Evolutionary conservation across 2,888 invertebrate species (phyloP).

Genomic region (Petrophora chlorosata): DNA sequence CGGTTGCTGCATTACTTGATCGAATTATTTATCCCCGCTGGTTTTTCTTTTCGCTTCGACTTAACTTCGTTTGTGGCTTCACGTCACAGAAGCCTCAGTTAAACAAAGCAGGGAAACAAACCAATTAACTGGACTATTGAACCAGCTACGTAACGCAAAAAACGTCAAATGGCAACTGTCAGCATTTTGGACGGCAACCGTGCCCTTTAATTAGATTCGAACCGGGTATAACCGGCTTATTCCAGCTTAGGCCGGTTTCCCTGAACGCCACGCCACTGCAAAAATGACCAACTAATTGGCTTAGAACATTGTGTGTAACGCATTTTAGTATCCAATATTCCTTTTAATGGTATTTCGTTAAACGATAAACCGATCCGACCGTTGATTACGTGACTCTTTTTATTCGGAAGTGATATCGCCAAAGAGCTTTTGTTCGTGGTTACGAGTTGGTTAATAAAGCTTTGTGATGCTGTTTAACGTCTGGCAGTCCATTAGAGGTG

Average conservation of each 20-base stretch:
- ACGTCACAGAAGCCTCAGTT: conserved; percentile 38
- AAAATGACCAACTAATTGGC: conserved; percentile 82
- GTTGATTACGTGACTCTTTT: conserved; percentile 31
- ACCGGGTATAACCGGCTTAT: conserved; percentile 79
- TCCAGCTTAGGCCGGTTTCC: conserved; percentile 73
- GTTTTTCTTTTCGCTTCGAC: conserved; percentile 50
- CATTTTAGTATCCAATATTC: conserved; percentile 77
- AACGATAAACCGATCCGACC: conserved; percentile 42
- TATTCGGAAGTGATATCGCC: conserved; percentile 12
- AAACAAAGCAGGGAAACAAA: conserved; percentile 57
- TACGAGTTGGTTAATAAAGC: conserved; percentile 37
- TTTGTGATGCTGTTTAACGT: conserved; percentile 37
- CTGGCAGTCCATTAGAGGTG: conserved; percentile 45
- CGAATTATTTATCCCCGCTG: conserved; percentile 70
- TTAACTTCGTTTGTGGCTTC: conserved; percentile 39
- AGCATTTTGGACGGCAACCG: conserved; percentile 75
- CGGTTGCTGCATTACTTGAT: conserved; percentile 76
- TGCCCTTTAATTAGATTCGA: conserved; percentile 82
- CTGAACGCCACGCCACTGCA: conserved; percentile 72
- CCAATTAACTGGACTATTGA: conserved; percentile 66
- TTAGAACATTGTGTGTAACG: conserved; percentile 75
- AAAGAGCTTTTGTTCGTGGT: conserved; percentile 20
- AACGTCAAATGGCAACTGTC: conserved; percentile 73
- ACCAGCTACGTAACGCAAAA: conserved; percentile 62
- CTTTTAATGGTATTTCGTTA: conserved; percentile 65